Evolutionary conservation across 2,888 invertebrate species (phyloP), one percentile per base, ranked within the genome.

Genomic region (Papilio elwesi): DNA sequence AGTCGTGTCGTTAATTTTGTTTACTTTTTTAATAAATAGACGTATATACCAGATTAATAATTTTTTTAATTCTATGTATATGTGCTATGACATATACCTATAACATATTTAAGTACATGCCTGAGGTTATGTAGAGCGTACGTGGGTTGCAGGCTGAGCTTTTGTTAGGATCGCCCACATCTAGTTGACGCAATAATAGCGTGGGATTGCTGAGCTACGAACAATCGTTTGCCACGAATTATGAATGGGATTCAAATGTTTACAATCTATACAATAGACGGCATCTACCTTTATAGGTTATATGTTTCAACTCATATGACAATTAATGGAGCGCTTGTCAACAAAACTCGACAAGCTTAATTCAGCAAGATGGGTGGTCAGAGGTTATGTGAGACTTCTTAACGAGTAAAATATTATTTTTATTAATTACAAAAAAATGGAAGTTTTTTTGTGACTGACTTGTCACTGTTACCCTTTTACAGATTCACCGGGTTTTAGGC

Each of bases 71-170:
- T 1, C 26, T 11, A 11, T 55, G 26, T 7, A 55, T 55, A 55
- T 16, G 5, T 15, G 16, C 53, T n/a, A 57, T 57, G 8, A 26
- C 6, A 51, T 10, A 43, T 15, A n/a, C 38, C 15, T 8, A 62
- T 38, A 38, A 57, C 36, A 47, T 48, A 43, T 48, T 51, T 16
- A 43, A 47, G 70, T 68, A 76, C 75, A 74, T 78, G 79, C 76
- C 79, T 80, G 84, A 85, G 85, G 85, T 76, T 76, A 90, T 85
- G 82, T 90, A 79, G 90, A 88, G 85, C 90, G 77, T 11, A 76
- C 80, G 91, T 90, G 85, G 89, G 90, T 76, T 83, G 80, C 76
- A 77, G 78, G 76, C 80, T 81, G 81, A 87, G 86, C 87, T 87
- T 87, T 85, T 78, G 86, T 83, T 79, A 80, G 73, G 67, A 69